Evolutionary conservation across 2,113 vertebrate genomes (phyloP).

Genomic region (Tachuris rubrigastra): DNA sequence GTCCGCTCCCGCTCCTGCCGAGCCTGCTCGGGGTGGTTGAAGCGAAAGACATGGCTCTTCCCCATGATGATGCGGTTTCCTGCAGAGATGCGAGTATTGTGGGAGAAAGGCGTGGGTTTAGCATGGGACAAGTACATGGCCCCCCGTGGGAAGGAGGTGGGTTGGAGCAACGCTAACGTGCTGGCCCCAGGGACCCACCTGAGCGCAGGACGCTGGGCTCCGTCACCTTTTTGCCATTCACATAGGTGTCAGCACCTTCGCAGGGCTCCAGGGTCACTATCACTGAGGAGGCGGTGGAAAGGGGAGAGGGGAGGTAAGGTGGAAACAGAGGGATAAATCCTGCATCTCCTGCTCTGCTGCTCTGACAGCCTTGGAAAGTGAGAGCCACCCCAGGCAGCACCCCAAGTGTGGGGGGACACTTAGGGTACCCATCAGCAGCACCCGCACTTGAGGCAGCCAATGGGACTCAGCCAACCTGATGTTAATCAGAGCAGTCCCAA

Average conservation of each 20-base stretch:
- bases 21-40: slow-evolving; percentile 96
- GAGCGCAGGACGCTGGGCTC: slow-evolving; percentile 91
- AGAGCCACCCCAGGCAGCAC: background rate
- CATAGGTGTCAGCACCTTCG: slow-evolving; percentile 92
- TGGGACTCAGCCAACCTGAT: background rate
- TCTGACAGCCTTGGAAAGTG: background rate
- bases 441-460: background rate
- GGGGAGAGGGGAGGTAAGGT: background rate
- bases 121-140: background rate
- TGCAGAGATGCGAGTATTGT: background rate
- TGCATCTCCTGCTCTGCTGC: background rate
- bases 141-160: accelerated
- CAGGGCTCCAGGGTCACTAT: slow-evolving; percentile 93
- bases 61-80: slow-evolving; percentile 98
- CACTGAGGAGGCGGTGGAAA: background rate
- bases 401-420: accelerated
- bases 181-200: slow-evolving; percentile 71
- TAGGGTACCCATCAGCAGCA: background rate
- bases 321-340: background rate
- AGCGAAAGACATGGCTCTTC: slow-evolving; percentile 98
- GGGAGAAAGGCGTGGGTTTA: background rate
- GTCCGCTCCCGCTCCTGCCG: slow-evolving; percentile 91
- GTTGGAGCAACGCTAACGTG: accelerated
- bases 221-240: slow-evolving; percentile 94
- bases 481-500: background rate